Conservation (phyloP, 2,888 invertebrate genomes). For the Oscheius sp. region DNA sequence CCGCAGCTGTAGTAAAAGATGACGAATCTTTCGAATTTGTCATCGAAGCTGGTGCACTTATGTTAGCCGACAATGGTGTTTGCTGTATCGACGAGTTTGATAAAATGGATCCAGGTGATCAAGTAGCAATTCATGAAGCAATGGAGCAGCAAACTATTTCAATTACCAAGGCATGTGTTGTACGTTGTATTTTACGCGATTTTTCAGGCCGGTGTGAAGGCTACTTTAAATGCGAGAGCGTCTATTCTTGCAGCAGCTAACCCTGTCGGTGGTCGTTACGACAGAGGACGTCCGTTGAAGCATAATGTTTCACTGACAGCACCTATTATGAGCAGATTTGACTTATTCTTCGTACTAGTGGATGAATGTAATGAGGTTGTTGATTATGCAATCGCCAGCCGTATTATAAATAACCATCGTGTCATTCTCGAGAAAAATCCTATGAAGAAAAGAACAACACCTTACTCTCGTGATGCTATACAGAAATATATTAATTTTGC, state of each 20-base stretch:
- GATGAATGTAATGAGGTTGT: conserved; percentile 90
- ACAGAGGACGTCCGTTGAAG: conserved; percentile 85
- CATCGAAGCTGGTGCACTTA: conserved; percentile 98
- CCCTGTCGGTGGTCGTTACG: conserved; percentile 95
- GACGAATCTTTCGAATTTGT: conserved; percentile 98
- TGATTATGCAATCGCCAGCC: conserved; percentile 94
- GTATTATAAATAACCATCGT: conserved; percentile 92
- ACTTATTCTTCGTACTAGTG: conserved; percentile 95
- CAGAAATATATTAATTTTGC: conserved; percentile 95
- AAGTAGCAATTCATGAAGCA: conserved; percentile 95
- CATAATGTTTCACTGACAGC: conserved; percentile 92
- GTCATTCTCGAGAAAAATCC: conserved; percentile 79
- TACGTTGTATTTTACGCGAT: neutral
- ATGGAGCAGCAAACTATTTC: conserved; percentile 99
- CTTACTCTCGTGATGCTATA: conserved; percentile 88
- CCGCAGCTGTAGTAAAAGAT: conserved; percentile 96
- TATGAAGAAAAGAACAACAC: conserved; percentile 82
- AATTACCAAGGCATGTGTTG: conserved; percentile 81
- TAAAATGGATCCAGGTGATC: conserved; percentile 97
- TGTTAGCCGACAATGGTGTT: conserved; percentile 89
- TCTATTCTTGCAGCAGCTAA: conserved; percentile 98
- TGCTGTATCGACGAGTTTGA: conserved; percentile 92
- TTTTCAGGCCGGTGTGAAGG: conserved; percentile 74
- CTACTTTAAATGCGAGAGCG: conserved; percentile 94
- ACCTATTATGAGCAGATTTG: conserved; percentile 98